A percentile compares a stretch with the other conserved stretches of the same genome.
phyloP scores from a whole-genome alignment of 2,888 invertebrate species.

The Steromphala cineraria region DNA sequence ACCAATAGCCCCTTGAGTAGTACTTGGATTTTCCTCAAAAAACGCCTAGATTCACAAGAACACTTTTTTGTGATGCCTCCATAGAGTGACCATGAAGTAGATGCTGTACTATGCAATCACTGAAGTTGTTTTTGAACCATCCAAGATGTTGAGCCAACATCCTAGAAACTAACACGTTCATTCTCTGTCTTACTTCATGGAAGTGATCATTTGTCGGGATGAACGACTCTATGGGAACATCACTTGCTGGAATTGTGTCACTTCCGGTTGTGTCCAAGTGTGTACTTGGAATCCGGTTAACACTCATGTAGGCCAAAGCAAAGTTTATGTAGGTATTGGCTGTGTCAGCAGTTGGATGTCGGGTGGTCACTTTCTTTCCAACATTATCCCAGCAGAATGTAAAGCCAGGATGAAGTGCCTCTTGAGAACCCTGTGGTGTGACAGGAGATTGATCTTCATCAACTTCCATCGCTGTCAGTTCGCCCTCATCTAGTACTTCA shows the following conservation, averaged over 20 bases:
- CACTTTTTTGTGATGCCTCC: constrained; percentile 21
- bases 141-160: constrained; percentile 24
- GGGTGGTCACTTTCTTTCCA: neutral
- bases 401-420: constrained; percentile 12
- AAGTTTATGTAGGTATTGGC: too few relatives aligned
- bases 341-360: neutral
- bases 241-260: neutral
- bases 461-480: too few relatives aligned
- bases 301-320: neutral
- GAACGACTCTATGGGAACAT: constrained; percentile 10
- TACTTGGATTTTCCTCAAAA: constrained; percentile 31
- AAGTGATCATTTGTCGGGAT: constrained; percentile 22
- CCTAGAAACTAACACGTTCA: constrained; percentile 26
- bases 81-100: constrained; percentile 28
- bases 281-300: neutral
- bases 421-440: too few relatives aligned
- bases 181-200: neutral
- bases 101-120: constrained; percentile 16
- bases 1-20: constrained; percentile 30
- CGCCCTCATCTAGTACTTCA: neutral
- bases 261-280: neutral
- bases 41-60: constrained; percentile 33
- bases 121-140: constrained; percentile 32
- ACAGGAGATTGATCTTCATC: too few relatives aligned
- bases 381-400: constrained; percentile 8